Conservation (phyloP, 1,140 invertebrate species). For the Drosophila trapezifrons region DNA sequence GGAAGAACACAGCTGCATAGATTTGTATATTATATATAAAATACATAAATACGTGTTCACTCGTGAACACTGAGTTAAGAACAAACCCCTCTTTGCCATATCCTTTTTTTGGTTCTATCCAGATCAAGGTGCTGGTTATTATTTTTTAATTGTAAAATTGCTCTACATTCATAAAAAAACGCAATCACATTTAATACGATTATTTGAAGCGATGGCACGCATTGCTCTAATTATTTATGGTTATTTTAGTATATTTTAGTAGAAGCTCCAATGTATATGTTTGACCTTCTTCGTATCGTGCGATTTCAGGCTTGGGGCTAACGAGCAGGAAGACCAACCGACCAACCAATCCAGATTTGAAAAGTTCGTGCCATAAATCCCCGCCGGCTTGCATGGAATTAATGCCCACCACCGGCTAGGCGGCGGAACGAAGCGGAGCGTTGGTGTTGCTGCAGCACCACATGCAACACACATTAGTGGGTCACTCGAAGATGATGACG, state of each 20-base stretch:
- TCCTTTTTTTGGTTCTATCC: neutral
- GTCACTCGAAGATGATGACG: slow-evolving; percentile 39
- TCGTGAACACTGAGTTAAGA: too few relatives aligned
- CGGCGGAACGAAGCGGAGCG: too few relatives aligned
- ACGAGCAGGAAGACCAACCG: slow-evolving; percentile 27
- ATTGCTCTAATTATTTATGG: slow-evolving; percentile 31
- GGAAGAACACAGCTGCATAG: too few relatives aligned
- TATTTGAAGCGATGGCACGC: slow-evolving; percentile 17
- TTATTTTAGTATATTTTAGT: slow-evolving; percentile 22
- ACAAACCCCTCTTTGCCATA: neutral
- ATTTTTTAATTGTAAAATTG: neutral
- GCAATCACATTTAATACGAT: slow-evolving; percentile 15
- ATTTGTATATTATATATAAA: too few relatives aligned
- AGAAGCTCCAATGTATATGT: slow-evolving; percentile 28
- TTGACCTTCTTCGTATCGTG: slow-evolving; percentile 40
- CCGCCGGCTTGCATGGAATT: slow-evolving; percentile 51
- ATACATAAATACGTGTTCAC: too few relatives aligned
- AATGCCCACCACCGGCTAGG: slow-evolving; percentile 31
- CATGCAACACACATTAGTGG: slow-evolving; percentile 70
- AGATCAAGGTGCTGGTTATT: neutral
- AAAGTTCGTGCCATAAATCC: slow-evolving; percentile 70
- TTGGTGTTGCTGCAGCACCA: slow-evolving; percentile 13
- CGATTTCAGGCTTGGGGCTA: slow-evolving; percentile 52
- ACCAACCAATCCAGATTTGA: slow-evolving; percentile 41
- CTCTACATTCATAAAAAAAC: slow-evolving; percentile 1